phyloP scores from a whole-genome alignment of 2,797 vertebrate genomes.

The Halcyon badia region DNA sequence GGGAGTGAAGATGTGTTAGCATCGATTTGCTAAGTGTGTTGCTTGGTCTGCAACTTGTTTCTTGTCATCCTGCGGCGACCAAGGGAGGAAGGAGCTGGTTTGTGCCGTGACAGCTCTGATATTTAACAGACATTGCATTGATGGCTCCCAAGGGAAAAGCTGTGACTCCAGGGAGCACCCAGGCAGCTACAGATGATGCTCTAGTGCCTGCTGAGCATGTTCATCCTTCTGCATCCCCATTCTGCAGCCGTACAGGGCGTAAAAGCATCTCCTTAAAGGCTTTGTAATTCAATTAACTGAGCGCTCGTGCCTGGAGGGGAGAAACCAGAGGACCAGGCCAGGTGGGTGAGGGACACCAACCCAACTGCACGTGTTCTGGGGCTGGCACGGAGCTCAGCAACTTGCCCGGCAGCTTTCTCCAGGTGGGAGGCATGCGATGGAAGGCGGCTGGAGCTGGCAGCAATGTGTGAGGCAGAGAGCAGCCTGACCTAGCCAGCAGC shows the following conservation, averaged over 20 bases:
- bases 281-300: background rate
- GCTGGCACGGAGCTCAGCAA: background rate
- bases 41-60: background rate
- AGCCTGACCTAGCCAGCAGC: background rate
- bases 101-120: background rate
- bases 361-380: background rate
- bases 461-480: background rate
- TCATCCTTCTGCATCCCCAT: background rate
- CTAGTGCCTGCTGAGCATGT: background rate
- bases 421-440: background rate
- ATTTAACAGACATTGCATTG: fast-evolving
- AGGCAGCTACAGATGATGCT: background rate
- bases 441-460: background rate
- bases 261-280: background rate
- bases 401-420: background rate
- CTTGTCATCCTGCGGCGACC: background rate
- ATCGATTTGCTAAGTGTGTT: background rate
- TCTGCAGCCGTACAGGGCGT: fast-evolving
- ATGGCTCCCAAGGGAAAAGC: background rate
- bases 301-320: background rate
- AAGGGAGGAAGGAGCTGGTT: background rate
- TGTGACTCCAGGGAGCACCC: background rate
- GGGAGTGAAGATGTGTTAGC: background rate
- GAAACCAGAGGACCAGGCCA: background rate
- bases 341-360: background rate